These are phyloP conservation scores for Allolobophora icterica DNA, from an alignment of 2,888 invertebrate genomes.

Conservation along the genomic window DNA sequence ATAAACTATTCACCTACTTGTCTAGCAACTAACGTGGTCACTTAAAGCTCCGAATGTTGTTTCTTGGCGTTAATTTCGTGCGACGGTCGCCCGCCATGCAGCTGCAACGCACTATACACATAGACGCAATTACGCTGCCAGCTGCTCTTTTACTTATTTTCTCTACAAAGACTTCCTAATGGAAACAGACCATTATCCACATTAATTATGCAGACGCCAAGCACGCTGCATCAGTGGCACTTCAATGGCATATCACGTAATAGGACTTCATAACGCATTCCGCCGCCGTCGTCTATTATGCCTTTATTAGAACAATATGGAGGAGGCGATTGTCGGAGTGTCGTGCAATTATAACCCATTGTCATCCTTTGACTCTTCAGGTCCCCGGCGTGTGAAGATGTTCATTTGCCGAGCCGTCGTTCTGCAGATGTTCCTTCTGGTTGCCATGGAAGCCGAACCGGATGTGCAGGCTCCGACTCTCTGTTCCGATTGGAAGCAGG, in stretches of 20 bases:
- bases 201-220: background rate
- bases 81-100: background rate
- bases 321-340: background rate
- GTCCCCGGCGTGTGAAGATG: background rate
- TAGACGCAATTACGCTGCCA: background rate
- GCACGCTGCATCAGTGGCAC: background rate
- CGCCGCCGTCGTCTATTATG: background rate
- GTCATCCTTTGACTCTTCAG: background rate
- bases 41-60: background rate
- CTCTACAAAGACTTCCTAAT: background rate
- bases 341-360: background rate
- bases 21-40: background rate
- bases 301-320: background rate
- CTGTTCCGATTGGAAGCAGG: slow-evolving; percentile 4
- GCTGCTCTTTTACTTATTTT: background rate
- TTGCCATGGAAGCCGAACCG: background rate
- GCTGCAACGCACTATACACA: background rate
- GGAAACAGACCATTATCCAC: background rate
- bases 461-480: background rate
- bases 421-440: background rate
- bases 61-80: background rate
- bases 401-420: background rate
- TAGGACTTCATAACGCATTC: background rate
- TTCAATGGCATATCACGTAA: background rate
- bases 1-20: background rate